Conservation (phyloP, 2,797 vertebrate genomes). For the Gallinago nigripennis region DNA sequence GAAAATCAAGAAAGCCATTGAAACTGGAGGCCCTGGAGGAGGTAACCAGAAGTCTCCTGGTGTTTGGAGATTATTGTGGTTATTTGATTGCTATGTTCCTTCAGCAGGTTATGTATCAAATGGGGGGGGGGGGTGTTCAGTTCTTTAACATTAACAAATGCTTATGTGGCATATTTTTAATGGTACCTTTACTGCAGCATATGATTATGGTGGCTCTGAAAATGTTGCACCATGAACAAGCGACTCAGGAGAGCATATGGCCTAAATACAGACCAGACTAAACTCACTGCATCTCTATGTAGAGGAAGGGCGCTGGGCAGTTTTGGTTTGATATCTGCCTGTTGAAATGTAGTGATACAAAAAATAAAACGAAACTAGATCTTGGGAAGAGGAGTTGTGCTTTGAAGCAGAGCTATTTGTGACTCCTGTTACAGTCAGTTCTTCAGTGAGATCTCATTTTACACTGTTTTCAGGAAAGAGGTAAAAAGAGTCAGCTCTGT, state of each 20-base stretch:
- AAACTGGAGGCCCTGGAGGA: slow-evolving; percentile 83
- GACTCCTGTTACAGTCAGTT: not conserved
- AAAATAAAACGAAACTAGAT: not conserved
- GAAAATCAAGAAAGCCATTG: slow-evolving; percentile 93
- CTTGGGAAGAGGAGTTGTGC: not conserved
- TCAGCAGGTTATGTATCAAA: not conserved
- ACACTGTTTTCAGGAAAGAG: not conserved
- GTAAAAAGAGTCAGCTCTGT: not conserved
- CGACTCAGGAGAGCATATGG: not conserved
- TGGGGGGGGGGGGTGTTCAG: not conserved
- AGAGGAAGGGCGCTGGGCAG: not conserved
- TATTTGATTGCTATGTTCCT: rapidly evolving
- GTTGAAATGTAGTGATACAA: not conserved
- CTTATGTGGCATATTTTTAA: not conserved
- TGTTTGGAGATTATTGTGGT: not conserved
- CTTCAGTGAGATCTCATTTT: not conserved
- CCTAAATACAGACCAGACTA: not conserved
- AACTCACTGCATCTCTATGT: rapidly evolving
- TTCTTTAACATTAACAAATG: not conserved
- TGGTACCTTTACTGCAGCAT: not conserved
- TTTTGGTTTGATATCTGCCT: not conserved
- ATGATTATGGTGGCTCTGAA: not conserved
- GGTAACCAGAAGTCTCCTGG: slow-evolving; percentile 19
- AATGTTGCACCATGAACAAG: not conserved
- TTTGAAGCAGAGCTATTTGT: not conserved